Conservation (phyloP, 2,113 vertebrate genomes). For the Ceyx cyanopectus region DNA sequence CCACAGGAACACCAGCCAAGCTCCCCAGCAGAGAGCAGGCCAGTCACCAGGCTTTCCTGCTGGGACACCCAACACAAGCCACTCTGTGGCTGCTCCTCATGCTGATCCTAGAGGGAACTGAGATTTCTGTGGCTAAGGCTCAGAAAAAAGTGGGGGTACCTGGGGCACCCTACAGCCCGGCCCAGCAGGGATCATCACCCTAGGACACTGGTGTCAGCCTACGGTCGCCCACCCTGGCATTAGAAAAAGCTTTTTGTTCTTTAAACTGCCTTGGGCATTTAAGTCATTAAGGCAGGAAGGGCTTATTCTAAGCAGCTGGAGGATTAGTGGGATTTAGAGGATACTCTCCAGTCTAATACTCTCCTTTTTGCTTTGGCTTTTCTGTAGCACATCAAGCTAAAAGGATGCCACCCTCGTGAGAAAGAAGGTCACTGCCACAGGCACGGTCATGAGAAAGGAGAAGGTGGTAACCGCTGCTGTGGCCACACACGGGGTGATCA, state of each 20-base stretch:
- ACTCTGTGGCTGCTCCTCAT: not conserved
- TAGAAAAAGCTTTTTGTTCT: conserved; percentile 42
- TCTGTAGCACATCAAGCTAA: not conserved
- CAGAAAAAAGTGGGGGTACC: not conserved
- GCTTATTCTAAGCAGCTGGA: conserved; percentile 47
- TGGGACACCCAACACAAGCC: not conserved
- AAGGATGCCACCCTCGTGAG: not conserved
- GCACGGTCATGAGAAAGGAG: not conserved
- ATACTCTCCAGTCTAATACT: not conserved
- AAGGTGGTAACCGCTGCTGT: not conserved
- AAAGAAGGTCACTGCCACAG: not conserved
- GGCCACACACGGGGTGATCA: not conserved
- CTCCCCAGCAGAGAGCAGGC: not conserved
- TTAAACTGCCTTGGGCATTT: conserved; percentile 32
- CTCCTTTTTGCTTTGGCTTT: conserved; percentile 10
- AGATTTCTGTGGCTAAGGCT: not conserved
- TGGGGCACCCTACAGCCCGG: not conserved
- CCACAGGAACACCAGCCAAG: not conserved
- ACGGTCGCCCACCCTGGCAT: not conserved
- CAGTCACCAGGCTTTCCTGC: not conserved
- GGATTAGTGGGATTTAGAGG: conserved; percentile 39
- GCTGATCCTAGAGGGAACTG: not conserved
- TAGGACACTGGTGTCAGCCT: not conserved
- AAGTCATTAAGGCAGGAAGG: conserved; percentile 55
- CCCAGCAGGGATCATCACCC: not conserved